Evolutionary conservation across 2,797 vertebrate genomes (phyloP).

Genomic region (Muscicapa striata): DNA sequence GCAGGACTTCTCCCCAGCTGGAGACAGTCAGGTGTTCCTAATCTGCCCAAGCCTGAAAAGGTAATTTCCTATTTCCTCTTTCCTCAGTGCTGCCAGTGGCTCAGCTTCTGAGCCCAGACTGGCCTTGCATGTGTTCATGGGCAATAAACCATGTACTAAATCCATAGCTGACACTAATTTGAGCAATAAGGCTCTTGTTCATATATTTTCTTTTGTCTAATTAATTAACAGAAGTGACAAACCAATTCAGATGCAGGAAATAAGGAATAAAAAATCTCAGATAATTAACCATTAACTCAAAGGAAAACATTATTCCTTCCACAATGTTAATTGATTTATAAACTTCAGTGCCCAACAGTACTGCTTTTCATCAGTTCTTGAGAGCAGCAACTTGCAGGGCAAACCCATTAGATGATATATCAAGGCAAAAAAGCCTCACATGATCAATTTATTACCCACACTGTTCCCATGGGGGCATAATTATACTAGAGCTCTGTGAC

Average conservation of each 20-base stretch:
- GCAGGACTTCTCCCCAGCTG: not conserved
- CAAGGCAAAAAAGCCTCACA: slow-evolving; percentile 3
- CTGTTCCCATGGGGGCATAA: not conserved
- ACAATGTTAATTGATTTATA: slow-evolving; percentile 23
- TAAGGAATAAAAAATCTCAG: slow-evolving; percentile 20
- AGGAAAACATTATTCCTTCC: slow-evolving; percentile 18
- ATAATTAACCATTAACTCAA: slow-evolving; percentile 39
- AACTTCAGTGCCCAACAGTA: slow-evolving; percentile 5
- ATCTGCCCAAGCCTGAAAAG: not conserved
- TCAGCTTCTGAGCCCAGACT: not conserved
- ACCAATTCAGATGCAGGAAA: slow-evolving; percentile 30
- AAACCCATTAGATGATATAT: slow-evolving; percentile 3
- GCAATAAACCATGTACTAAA: not conserved
- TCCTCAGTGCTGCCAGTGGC: not conserved
- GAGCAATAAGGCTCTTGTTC: not conserved
- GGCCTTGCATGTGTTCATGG: not conserved
- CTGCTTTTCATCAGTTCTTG: not conserved
- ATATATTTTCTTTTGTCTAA: not conserved
- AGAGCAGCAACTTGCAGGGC: not conserved
- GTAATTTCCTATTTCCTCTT: not conserved
- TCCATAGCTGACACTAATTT: not conserved
- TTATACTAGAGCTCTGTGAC: not conserved
- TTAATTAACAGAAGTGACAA: slow-evolving; percentile 50
- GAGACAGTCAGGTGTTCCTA: not conserved
- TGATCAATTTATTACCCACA: not conserved